Conservation (phyloP, 2,888 invertebrate genomes). For the Chrysomela aeneicollis region DNA sequence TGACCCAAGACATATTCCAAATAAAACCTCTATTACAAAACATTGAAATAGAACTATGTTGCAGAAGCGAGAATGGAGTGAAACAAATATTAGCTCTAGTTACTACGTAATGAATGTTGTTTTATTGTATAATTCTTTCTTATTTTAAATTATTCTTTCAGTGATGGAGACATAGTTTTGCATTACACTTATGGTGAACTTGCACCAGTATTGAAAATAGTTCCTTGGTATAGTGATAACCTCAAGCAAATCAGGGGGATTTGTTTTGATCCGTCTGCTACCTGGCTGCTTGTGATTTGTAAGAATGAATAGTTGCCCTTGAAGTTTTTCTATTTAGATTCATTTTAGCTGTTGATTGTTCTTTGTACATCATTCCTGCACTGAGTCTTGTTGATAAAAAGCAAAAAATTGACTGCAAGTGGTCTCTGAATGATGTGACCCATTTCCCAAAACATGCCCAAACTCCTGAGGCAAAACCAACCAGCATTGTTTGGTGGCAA, state of each 20-base stretch:
- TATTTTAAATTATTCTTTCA: slow-evolving; percentile 35
- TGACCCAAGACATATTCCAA: slow-evolving; percentile 56
- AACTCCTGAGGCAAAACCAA: slow-evolving; percentile 63
- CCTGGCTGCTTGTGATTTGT: slow-evolving; percentile 75
- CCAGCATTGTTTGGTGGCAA: slow-evolving; percentile 79
- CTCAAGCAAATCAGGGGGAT: slow-evolving; percentile 69
- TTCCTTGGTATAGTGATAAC: slow-evolving; percentile 59
- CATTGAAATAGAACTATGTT: slow-evolving; percentile 57
- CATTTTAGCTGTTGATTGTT: slow-evolving; percentile 65
- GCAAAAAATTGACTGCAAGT: slow-evolving; percentile 65
- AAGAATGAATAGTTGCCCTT: slow-evolving; percentile 49
- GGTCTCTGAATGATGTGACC: slow-evolving; percentile 68
- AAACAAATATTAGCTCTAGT: slow-evolving; percentile 56
- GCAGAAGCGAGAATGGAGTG: slow-evolving; percentile 59
- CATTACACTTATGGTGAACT: slow-evolving; percentile 60
- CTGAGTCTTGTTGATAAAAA: slow-evolving; percentile 66
- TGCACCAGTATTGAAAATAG: slow-evolving; percentile 55
- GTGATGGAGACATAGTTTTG: slow-evolving; percentile 58
- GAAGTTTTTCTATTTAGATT: slow-evolving; percentile 10
- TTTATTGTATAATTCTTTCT: neutral
- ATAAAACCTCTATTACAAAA: slow-evolving; percentile 57
- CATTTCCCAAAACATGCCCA: slow-evolving; percentile 59
- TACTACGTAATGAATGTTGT: slow-evolving; percentile 50
- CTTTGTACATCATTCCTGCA: slow-evolving; percentile 70
- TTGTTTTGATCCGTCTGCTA: slow-evolving; percentile 85